Evolutionary conservation across 1,140 invertebrate genomes (phyloP).

Genomic region (Sycophila sp.): DNA sequence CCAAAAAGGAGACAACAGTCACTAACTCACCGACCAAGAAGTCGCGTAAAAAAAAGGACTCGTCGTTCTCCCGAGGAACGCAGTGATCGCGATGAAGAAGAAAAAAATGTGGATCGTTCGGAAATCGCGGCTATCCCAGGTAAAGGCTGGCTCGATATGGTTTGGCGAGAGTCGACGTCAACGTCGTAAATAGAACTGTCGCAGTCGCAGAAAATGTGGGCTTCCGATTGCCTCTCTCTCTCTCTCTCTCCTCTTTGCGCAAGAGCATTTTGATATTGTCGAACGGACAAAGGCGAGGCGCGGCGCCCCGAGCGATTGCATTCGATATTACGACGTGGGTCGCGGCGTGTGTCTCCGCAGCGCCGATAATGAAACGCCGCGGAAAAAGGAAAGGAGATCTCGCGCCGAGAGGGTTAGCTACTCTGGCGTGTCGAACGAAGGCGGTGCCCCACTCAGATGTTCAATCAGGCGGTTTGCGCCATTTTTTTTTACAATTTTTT

Average conservation of each 20-base stretch:
- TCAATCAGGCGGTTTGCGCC: no score
- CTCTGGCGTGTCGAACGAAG: no score
- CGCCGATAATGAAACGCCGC: background rate
- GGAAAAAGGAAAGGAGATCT: no score
- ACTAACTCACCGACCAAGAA: no score
- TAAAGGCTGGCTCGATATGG: background rate
- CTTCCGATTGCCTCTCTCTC: conserved; percentile 8
- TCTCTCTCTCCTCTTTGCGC: background rate
- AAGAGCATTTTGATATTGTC: conserved; percentile 20
- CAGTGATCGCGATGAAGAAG: no score
- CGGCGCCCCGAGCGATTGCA: conserved; percentile 8
- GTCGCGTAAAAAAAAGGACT: no score
- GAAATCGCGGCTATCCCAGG: background rate
- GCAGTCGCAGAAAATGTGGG: conserved; percentile 13
- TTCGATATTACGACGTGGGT: conserved; percentile 21
- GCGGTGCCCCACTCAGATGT: no score
- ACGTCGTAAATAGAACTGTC: conserved; percentile 10
- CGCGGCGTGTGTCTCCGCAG: no score
- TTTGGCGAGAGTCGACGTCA: background rate
- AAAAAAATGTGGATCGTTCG: background rate
- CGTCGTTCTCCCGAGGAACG: no score
- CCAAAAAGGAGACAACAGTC: no score
- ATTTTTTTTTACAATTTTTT: no score
- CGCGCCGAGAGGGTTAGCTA: no score
- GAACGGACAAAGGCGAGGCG: conserved; percentile 16